These are phyloP conservation scores for Uria lomvia DNA, from an alignment of 2,113 vertebrate genomes.

Conservation along the genomic window DNA sequence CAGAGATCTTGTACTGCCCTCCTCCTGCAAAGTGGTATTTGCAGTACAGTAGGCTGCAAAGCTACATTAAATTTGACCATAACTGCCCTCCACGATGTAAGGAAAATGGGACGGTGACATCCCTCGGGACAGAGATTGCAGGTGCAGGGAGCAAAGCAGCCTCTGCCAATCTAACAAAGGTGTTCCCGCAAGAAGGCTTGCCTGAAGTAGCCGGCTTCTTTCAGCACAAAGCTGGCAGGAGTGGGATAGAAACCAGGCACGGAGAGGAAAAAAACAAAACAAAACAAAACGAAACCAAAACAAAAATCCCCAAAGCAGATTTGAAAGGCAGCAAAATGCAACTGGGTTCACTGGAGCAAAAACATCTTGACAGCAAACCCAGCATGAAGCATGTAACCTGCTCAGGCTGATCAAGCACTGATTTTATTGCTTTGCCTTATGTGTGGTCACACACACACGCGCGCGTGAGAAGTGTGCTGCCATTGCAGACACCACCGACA, in stretches of 20 bases:
- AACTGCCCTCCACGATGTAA: not conserved
- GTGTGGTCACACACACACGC: not conserved
- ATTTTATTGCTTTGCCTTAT: not conserved
- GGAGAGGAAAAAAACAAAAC: not conserved
- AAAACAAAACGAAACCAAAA: not conserved
- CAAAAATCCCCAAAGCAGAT: not conserved
- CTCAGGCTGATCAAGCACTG: not conserved
- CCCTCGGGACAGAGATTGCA: not conserved
- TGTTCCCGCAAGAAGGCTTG: not conserved
- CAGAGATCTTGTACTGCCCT: not conserved
- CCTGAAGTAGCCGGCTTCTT: accelerated
- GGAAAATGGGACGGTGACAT: not conserved
- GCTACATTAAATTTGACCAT: not conserved
- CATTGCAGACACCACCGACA: not conserved
- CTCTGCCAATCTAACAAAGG: accelerated
- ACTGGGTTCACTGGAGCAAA: not conserved
- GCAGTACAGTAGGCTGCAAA: not conserved
- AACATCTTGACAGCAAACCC: not conserved
- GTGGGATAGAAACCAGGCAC: not conserved
- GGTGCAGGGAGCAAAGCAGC: not conserved
- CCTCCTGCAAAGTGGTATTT: not conserved
- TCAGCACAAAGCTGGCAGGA: not conserved
- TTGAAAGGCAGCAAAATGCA: not conserved
- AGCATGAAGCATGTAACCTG: not conserved
- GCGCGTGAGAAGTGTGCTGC: accelerated